Percentiles rank a stretch among this genome's conserved stretches.
These are phyloP conservation scores for Lasiurus borealis DNA, from an alignment of 2,113 vertebrate species.

Conservation along the genomic window DNA sequence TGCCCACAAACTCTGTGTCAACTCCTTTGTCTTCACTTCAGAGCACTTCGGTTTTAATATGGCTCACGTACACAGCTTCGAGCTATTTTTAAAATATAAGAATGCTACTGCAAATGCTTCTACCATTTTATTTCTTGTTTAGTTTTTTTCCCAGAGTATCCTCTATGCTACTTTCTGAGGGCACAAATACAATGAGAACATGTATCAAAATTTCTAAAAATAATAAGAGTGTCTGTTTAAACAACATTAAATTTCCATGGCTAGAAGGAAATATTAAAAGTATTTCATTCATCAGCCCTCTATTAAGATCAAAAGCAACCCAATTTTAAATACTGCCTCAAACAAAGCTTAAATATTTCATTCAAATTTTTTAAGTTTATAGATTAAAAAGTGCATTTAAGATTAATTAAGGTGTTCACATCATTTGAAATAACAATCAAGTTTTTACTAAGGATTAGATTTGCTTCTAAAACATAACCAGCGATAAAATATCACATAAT, in stretches of 20 bases:
- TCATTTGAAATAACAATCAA: background rate
- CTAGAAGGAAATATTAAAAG: background rate
- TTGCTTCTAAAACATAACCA: background rate
- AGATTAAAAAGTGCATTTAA: background rate
- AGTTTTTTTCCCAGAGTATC: background rate
- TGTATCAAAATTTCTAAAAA: conserved; percentile 42
- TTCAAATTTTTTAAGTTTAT: background rate
- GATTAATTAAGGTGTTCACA: background rate
- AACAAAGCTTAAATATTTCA: conserved; percentile 21
- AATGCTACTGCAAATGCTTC: background rate
- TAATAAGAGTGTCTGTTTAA: background rate
- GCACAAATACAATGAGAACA: background rate
- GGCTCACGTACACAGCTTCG: background rate
- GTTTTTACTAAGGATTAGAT: background rate
- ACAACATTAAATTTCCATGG: background rate
- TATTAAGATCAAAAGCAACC: background rate
- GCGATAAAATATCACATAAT: conserved; percentile 44
- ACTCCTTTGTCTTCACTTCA: background rate
- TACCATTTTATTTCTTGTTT: background rate
- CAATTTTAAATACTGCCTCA: background rate
- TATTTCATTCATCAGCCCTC: background rate
- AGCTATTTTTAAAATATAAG: background rate
- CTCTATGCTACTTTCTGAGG: conserved; percentile 5
- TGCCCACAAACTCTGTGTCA: background rate
- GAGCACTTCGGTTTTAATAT: background rate